A percentile compares a stretch with the other conserved stretches of the same genome.
phyloP scores from a whole-genome alignment of 2,113 vertebrate genomes.

The Pimephales promelas region DNA sequence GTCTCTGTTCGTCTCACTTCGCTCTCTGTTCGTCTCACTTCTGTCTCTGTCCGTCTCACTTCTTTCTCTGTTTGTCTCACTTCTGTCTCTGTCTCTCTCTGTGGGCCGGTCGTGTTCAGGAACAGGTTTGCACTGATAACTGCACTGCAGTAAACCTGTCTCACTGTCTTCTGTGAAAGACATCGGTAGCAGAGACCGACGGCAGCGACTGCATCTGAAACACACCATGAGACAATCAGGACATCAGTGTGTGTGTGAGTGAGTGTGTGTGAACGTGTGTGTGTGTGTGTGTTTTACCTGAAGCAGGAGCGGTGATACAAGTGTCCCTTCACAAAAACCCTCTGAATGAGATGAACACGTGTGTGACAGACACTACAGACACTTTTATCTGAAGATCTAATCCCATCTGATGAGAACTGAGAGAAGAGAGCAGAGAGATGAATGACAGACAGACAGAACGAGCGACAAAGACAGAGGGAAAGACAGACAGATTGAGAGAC shows the following conservation, averaged over 20 bases:
- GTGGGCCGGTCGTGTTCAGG: not conserved
- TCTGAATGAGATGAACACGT: too few relatives aligned
- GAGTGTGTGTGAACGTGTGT: too few relatives aligned
- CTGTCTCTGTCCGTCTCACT: too few relatives aligned
- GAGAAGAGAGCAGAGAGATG: constrained; percentile 25
- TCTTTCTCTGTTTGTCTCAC: too few relatives aligned
- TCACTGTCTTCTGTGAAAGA: constrained; percentile 79
- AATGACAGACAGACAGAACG: not conserved
- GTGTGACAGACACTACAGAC: too few relatives aligned
- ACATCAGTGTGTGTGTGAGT: not conserved
- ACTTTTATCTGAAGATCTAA: constrained; percentile 59
- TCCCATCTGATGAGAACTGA: constrained; percentile 47
- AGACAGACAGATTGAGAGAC: not conserved
- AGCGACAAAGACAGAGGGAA: not conserved
- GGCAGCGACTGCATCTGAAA: constrained; percentile 89
- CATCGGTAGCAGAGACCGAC: constrained; percentile 88
- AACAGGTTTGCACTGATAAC: not conserved
- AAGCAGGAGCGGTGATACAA: constrained; percentile 98
- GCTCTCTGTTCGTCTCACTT: too few relatives aligned
- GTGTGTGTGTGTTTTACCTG: constrained; percentile 69
- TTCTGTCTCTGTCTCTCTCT: too few relatives aligned
- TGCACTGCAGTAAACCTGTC: not conserved
- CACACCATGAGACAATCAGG: not conserved
- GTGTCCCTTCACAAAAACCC: constrained; percentile 85
- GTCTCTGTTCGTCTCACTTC: too few relatives aligned